Conservation (phyloP, 1,140 invertebrate genomes). For the Spodoptera litura region DNA sequence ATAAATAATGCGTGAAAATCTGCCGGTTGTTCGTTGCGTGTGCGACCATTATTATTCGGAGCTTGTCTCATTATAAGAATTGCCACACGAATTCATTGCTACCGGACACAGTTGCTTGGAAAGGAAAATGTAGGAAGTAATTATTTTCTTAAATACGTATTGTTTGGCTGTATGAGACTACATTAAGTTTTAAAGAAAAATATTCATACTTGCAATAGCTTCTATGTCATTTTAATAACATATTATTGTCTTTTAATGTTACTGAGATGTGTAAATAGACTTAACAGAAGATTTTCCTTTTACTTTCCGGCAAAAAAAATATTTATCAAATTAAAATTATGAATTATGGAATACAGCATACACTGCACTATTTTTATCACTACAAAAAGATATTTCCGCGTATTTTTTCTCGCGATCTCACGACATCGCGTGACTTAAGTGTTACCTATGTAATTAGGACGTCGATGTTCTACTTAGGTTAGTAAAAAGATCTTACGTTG, state of each 20-base stretch:
- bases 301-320: no score
- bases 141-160: constrained; percentile 37
- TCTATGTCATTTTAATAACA: not conserved
- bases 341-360: not conserved
- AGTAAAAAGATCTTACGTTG: constrained; percentile 26
- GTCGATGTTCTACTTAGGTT: not conserved
- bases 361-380: not conserved
- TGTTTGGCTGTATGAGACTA: constrained; percentile 16
- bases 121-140: constrained; percentile 33
- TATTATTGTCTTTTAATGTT: not conserved
- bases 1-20: constrained; percentile 68
- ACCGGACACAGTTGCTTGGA: constrained; percentile 10
- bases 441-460: constrained; percentile 34
- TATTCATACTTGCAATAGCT: no score
- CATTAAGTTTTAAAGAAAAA: no score
- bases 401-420: constrained; percentile 13
- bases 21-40: constrained; percentile 33
- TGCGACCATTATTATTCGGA: constrained; percentile 30
- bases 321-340: no score
- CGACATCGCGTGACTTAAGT: constrained; percentile 30
- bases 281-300: no score
- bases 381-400: constrained; percentile 16
- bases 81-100: constrained; percentile 28
- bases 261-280: not conserved
- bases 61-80: constrained; percentile 33